Evolutionary conservation across 2,113 vertebrate species (phyloP).

Genomic region (Romanogobio albipinnatus): DNA sequence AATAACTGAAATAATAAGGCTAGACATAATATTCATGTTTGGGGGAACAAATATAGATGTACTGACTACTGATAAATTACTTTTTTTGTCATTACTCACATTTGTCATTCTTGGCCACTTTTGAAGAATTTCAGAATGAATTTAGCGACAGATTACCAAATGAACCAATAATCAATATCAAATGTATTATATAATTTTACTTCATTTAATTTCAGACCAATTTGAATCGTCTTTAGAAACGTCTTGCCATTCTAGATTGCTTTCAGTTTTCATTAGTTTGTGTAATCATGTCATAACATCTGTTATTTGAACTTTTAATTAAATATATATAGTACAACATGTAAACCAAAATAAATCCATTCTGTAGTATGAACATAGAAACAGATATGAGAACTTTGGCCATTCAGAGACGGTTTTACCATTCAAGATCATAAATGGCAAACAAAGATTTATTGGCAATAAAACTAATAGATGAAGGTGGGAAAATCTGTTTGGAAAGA

Average conservation of each 20-base stretch:
- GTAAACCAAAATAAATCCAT: neutral
- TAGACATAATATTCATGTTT: too few species aligned
- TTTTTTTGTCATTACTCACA: neutral
- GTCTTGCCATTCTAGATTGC: neutral
- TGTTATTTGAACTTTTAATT: too few species aligned
- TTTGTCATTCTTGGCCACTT: neutral
- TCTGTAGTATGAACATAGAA: neutral
- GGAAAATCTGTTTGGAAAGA: conserved; percentile 37
- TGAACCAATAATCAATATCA: neutral
- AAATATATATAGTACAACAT: neutral
- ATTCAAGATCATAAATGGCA: neutral
- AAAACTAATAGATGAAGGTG: conserved; percentile 55
- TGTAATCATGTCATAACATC: too few species aligned
- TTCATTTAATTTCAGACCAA: neutral
- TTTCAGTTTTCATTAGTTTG: neutral
- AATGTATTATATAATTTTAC: neutral
- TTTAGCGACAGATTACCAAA: neutral
- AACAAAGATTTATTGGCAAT: neutral
- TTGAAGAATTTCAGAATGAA: neutral
- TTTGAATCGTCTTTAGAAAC: neutral
- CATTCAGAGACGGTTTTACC: neutral
- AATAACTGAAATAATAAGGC: too few species aligned
- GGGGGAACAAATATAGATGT: too few species aligned
- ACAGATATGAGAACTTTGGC: neutral
- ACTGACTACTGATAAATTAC: neutral